Evolutionary conservation across 2,888 invertebrate species (phyloP).

Genomic region (Chymomyza caudatula): DNA sequence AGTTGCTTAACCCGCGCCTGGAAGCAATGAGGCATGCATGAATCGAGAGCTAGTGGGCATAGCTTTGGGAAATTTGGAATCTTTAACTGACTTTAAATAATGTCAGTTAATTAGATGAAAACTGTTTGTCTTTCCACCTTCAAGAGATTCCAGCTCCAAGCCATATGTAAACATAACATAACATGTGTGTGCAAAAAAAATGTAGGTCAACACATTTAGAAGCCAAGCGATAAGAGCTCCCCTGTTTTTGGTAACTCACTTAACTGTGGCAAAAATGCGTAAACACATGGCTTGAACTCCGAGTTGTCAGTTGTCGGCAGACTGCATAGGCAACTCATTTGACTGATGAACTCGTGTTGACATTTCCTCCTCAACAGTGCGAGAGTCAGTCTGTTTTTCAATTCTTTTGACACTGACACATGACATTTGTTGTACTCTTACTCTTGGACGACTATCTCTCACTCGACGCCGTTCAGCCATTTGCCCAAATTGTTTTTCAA

Average conservation of each 20-base stretch:
- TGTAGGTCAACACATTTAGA: slow-evolving; percentile 58
- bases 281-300: slow-evolving; percentile 36
- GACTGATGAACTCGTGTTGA: slow-evolving; percentile 76
- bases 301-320: background rate
- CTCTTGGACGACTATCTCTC: slow-evolving; percentile 17
- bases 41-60: background rate
- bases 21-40: background rate
- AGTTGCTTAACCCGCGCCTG: slow-evolving; percentile 52
- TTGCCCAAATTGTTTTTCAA: slow-evolving; percentile 75
- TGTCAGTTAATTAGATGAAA: slow-evolving; percentile 59
- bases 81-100: slow-evolving; percentile 17
- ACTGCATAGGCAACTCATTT: slow-evolving; percentile 72
- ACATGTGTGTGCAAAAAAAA: slow-evolving; percentile 43
- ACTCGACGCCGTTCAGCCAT: slow-evolving; percentile 46
- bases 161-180: too few species aligned
- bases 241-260: slow-evolving; percentile 36
- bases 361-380: slow-evolving; percentile 48
- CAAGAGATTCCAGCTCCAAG: background rate
- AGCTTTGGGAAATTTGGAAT: slow-evolving; percentile 6
- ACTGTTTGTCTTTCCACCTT: slow-evolving; percentile 27
- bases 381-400: slow-evolving; percentile 33
- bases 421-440: slow-evolving; percentile 65
- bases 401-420: slow-evolving; percentile 73
- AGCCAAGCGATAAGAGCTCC: slow-evolving; percentile 23
- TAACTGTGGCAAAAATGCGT: slow-evolving; percentile 40